Base-by-base conservation (phyloP, 1,140 invertebrate genomes). In the Araneus ventricosus region DNA sequence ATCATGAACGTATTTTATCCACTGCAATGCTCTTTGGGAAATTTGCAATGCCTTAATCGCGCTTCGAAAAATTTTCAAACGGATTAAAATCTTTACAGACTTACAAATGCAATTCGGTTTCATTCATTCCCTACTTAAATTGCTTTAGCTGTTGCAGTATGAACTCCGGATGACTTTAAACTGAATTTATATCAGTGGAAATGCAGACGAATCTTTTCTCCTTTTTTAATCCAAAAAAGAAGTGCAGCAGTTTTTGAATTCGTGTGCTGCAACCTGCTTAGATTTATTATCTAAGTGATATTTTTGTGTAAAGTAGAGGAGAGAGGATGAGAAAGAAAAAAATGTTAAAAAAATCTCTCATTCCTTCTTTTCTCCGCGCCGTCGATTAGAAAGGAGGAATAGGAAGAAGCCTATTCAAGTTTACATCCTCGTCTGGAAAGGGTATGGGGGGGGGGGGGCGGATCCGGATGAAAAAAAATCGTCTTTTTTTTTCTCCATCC, bases 371-470 rank as follows among this genome's bases (percentile, higher is more conserved):
- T 45, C 80, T 20, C 30, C 70, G 6, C 70, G 14, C 30, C 59
- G 52, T 20, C 85, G 45, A 59, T 45, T 61, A 59, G 34, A 39
- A 10, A 59, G 90, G 63, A 30, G 67, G 52, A 86, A 92, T 86
- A 87, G 52, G 37, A 87, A 87, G 52, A 79, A 87, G 61, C 67
- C 67, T 59, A 90, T 90, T 90, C 88, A 79, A 84, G 41, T 80
- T n/a, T 30, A 79, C 89, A 82, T 82, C 80, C 88, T 79, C 88
- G 30, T 41, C 52, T 57, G n/a, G 27, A 67, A 89, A 89, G 45
- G 70, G 67, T 24, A 79, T 52, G 52, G 61, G 27, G 41, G 41
- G 24, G 41, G 8, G 59, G n/a, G 24, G 67, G 22, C 61, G 37
- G 27, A 30, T 52, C 41, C 14, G 67, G 39, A 34, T 24, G 17